These are phyloP conservation scores for Lumbricus terrestris DNA, from an alignment of 2,888 invertebrate species.

Conservation along the genomic window DNA sequence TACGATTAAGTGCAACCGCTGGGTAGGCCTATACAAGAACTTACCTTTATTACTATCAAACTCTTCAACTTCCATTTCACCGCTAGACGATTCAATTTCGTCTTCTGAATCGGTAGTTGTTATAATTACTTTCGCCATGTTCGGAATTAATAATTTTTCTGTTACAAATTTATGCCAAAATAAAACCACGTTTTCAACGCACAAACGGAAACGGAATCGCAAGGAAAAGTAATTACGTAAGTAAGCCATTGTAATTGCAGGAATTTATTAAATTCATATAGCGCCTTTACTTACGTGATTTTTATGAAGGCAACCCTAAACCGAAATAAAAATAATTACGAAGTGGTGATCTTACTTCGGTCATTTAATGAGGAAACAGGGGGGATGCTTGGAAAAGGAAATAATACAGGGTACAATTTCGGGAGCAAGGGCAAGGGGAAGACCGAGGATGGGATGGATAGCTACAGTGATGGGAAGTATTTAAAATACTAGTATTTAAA, in stretches of 20 bases:
- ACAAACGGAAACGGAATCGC: neutral
- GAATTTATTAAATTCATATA: neutral
- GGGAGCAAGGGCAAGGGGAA: no score
- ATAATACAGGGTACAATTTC: no score
- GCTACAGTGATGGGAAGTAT: no score
- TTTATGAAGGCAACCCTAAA: no score
- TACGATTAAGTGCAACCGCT: neutral
- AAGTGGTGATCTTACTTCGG: no score
- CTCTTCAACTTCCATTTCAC: neutral
- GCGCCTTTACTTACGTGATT: no score
- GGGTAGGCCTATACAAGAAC: neutral
- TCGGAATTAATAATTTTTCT: neutral
- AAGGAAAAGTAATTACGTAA: neutral
- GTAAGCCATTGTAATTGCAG: neutral
- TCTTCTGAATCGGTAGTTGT: neutral
- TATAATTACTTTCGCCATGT: constrained; percentile 3
- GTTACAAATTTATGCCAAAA: neutral
- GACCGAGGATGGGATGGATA: no score
- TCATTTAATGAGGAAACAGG: no score
- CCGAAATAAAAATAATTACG: no score
- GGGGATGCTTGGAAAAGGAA: no score
- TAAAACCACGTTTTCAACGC: neutral
- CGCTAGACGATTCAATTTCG: constrained; percentile 5
- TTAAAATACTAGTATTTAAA: no score
- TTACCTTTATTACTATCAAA: neutral